Base-by-base conservation (phyloP, 2,113 vertebrate genomes). In the Anser brachyrhynchus region DNA sequence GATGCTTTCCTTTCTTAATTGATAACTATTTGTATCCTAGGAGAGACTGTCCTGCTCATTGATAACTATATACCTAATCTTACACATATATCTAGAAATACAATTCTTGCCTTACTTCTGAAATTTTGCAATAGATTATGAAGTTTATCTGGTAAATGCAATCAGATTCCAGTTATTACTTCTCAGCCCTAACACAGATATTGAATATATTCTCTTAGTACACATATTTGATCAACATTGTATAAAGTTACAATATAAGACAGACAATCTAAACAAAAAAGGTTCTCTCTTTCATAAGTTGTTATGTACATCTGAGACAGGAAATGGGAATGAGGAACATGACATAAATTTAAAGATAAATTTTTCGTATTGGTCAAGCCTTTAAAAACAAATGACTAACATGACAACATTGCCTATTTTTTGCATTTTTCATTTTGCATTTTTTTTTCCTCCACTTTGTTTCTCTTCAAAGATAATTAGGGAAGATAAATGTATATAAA, bases 401-500 rank as follows among this genome's bases (percentile, higher is more conserved):
- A 85, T 92, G 67, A 84, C 91, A 95, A 26, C 49, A 87, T 96
- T 97, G 93, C 87, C 52, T 90, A 70, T 94, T 93, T 41, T 41
- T 26, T 41, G 55, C 55, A 97, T 87, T 23, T 96, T 46, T 95
- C 76, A 94, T 84, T 61, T 51, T n/a, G 19, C 55, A 28, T 11
- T 28, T 71, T 77, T 77, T 3, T 21, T 41, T 13, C 9, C 9
- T 54, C 1, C 23, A n/a, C 2, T 52, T 54, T 54, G 3, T 64
- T 92, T 92, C 33, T 93, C 67, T 92, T 84, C 43, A 91, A 96
- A 95, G 87, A 79, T 95, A 96, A 93, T 92, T 92, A 95, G 74
- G 78, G 79, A 95, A 91, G 94, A 96, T 92, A 96, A 92, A 92
- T 75, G 37, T 89, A 74, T 94, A 89, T 95, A 96, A 97, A 96